Conservation (phyloP, 2,797 vertebrate genomes). For the Takifugu ocellatus region DNA sequence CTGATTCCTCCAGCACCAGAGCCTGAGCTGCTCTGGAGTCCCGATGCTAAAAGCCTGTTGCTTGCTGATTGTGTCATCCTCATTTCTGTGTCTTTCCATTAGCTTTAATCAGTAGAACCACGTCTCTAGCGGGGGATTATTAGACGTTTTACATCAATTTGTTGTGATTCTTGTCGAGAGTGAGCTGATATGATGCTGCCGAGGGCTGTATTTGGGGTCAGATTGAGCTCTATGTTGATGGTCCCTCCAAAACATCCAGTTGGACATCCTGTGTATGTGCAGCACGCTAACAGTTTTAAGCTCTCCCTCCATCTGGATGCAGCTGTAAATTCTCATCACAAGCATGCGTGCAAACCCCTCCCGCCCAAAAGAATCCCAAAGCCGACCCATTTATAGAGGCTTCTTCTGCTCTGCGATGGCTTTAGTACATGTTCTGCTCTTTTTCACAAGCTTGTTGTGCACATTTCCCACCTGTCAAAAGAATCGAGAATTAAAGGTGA, state of each 20-base stretch:
- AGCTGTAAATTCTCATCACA: constrained; percentile 25
- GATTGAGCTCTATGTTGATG: constrained; percentile 6
- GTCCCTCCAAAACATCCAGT: constrained; percentile 11
- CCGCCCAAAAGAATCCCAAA: constrained; percentile 16
- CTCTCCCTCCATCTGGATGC: constrained; percentile 41
- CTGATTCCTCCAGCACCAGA: constrained; percentile 32
- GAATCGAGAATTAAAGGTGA: too few relatives aligned
- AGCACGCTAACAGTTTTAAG: constrained; percentile 1
- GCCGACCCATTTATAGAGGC: constrained; percentile 20
- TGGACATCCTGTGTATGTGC: constrained; percentile 11
- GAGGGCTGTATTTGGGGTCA: constrained; percentile 13
- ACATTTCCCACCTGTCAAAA: too few relatives aligned
- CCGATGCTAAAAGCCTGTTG: not conserved
- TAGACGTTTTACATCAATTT: too few relatives aligned
- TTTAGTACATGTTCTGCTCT: constrained; percentile 13
- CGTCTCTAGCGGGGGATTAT: too few relatives aligned
- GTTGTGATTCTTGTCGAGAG: constrained; percentile 4
- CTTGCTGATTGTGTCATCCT: too few relatives aligned
- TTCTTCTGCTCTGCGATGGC: constrained; percentile 32
- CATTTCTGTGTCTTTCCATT: too few relatives aligned
- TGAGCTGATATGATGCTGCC: constrained; percentile 21
- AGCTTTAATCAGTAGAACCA: too few relatives aligned
- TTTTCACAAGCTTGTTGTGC: too few relatives aligned
- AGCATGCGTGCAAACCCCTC: constrained; percentile 7
- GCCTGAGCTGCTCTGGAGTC: not conserved